These are phyloP conservation scores for Esox niger DNA, from an alignment of 2,113 vertebrate genomes.

Conservation along the genomic window DNA sequence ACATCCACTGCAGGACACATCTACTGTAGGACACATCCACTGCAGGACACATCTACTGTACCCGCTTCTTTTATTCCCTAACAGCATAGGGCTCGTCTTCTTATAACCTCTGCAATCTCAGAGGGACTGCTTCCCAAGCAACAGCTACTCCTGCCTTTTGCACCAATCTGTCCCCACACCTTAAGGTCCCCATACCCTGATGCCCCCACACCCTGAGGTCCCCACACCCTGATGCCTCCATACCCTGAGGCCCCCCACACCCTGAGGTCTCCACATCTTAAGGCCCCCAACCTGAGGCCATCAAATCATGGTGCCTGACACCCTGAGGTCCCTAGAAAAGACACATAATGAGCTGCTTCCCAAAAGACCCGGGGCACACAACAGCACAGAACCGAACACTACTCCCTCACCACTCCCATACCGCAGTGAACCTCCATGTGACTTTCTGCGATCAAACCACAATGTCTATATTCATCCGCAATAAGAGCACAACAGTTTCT, in stretches of 20 bases:
- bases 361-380: background rate
- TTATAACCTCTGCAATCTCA: conserved; percentile 30
- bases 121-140: conserved; percentile 5
- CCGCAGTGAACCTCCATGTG: background rate
- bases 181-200: background rate
- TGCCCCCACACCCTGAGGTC: conserved; percentile 11
- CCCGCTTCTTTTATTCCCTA: conserved; percentile 17
- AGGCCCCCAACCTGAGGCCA: too few species aligned
- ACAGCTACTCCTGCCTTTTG: background rate
- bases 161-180: conserved; percentile 9
- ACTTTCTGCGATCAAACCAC: background rate
- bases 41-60: too few species aligned
- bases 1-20: too few species aligned
- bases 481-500: background rate
- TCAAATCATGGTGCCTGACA: too few species aligned
- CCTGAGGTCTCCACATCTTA: background rate
- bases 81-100: conserved; percentile 22
- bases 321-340: background rate
- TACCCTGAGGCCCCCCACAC: background rate
- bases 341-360: background rate
- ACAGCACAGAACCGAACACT: background rate
- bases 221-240: background rate
- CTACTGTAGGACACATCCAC: too few species aligned
- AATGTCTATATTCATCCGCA: background rate
- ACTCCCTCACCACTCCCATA: background rate